Evolutionary conservation across 2,113 vertebrate species (phyloP).

Genomic region (Benitochromis conjunctus): DNA sequence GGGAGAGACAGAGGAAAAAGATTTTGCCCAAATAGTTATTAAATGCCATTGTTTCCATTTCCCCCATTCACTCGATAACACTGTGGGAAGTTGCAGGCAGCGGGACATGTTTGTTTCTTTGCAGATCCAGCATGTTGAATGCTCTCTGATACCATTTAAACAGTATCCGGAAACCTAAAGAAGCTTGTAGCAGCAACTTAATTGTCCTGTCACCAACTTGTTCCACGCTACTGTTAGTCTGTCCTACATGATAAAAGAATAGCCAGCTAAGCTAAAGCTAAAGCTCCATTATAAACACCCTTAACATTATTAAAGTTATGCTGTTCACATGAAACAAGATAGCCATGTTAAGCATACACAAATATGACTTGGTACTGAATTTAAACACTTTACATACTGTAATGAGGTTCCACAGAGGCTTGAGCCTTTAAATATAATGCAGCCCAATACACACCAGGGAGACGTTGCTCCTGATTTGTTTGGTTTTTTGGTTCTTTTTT

Average conservation of each 20-base stretch:
- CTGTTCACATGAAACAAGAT: neutral
- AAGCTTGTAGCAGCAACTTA: neutral
- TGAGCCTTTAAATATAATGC: neutral
- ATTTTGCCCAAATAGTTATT: conserved; percentile 56
- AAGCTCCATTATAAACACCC: neutral
- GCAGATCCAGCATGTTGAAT: neutral
- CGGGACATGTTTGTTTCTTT: conserved; percentile 33
- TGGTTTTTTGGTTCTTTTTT: neutral
- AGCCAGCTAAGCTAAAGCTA: neutral
- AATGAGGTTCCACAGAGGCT: neutral
- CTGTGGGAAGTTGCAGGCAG: conserved; percentile 34
- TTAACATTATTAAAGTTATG: neutral
- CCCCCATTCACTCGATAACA: conserved; percentile 48
- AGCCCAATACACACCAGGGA: neutral
- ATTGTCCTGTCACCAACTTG: neutral
- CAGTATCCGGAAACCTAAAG: neutral
- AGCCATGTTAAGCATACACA: neutral
- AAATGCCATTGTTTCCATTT: conserved; percentile 61
- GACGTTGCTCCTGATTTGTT: neutral
- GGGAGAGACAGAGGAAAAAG: conserved; percentile 37
- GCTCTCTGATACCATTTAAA: neutral
- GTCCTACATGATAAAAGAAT: neutral
- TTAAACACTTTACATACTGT: neutral
- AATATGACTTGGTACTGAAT: neutral
- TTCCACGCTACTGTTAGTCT: neutral